Base-by-base conservation (phyloP, 2,113 vertebrate genomes). In the Equus quagga region DNA sequence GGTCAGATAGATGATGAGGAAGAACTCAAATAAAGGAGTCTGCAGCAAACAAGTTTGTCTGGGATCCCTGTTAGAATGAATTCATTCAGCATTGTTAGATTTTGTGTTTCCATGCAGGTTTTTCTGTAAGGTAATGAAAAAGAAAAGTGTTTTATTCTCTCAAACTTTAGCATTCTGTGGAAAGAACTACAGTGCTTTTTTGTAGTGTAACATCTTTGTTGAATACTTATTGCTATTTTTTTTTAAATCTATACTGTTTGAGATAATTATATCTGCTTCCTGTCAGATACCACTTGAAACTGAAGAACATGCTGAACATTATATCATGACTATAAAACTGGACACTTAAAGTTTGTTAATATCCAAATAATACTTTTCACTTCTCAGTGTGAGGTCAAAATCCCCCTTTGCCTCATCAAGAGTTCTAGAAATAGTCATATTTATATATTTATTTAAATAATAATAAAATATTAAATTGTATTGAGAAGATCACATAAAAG, bases 1-100 rank as follows among this genome's bases (percentile, higher is more conserved):
- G 95, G 24, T 76, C 70, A 88, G 1, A 36, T 94, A 98, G 51
- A 94, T 91, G 18, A 92, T 26, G 46, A 96, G 75, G 24, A 97
- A 97, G 3, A 98, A 6, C 6, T 19, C 73, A 28, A 97, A 97
- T 0, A 96, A 11, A 0, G 64, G 93, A 21, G 60, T 58, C 72
- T 93, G 72, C 54, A 92, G 41, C 10, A 41, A 41, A 83, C 90
- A 72, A 54, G 79, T 11, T 1, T 4, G 10, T 78, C 73, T 21
- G 88, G 79, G 58, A 90, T 49, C 19, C 88, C 73, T 14, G 28
- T 11, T 14, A 90, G 60, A 33, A 79, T 36, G 58, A 79, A 90
- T 78, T 90, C 88, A 7, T 8, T 90, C 6, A 51, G 8, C 5
- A 26, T 4, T 19, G n/a, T 91, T 12, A 28, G 33, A 23, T 75